A percentile compares a stretch with the other conserved stretches of the same genome.
Evolutionary conservation across 2,888 invertebrate genomes (phyloP).

Genomic region (Erebia palarica): DNA sequence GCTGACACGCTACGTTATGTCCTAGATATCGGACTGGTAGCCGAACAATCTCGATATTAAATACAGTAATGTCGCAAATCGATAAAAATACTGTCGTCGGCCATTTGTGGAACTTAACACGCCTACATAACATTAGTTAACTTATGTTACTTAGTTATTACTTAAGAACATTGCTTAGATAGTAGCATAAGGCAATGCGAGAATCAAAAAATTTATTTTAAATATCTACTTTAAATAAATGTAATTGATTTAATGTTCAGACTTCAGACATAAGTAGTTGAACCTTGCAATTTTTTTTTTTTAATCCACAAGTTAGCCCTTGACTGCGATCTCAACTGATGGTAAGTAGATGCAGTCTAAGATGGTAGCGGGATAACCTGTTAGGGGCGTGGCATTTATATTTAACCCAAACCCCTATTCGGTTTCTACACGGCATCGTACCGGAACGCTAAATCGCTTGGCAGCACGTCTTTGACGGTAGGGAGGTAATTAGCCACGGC

Average conservation of each 20-base stretch:
- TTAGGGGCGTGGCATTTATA: no score
- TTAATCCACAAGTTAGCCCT: no score
- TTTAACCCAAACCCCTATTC: no score
- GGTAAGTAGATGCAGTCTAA: no score
- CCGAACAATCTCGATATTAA: slow-evolving; percentile 59
- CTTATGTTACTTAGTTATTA: slow-evolving; percentile 3
- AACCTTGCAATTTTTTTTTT: no score
- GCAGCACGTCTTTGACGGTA: no score
- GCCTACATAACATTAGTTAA: slow-evolving; percentile 7
- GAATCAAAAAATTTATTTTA: slow-evolving; percentile 2
- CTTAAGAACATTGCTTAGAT: slow-evolving; percentile 5
- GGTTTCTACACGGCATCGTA: no score
- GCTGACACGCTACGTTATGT: slow-evolving; percentile 74
- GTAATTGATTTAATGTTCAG: slow-evolving; percentile 2
- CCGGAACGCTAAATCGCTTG: no score
- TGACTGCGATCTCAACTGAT: no score
- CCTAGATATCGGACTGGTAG: slow-evolving; percentile 74
- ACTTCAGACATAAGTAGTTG: not conserved
- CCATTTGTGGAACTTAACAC: slow-evolving; percentile 35
- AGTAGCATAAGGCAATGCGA: not conserved
- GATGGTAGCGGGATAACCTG: no score
- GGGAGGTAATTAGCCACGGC: no score
- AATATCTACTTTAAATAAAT: not conserved
- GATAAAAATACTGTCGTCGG: slow-evolving; percentile 46
- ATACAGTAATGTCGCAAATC: slow-evolving; percentile 49